Base-by-base conservation (phyloP, 53 echinoderm and acorn worm genomes). In the Paracentrotus lividus region DNA sequence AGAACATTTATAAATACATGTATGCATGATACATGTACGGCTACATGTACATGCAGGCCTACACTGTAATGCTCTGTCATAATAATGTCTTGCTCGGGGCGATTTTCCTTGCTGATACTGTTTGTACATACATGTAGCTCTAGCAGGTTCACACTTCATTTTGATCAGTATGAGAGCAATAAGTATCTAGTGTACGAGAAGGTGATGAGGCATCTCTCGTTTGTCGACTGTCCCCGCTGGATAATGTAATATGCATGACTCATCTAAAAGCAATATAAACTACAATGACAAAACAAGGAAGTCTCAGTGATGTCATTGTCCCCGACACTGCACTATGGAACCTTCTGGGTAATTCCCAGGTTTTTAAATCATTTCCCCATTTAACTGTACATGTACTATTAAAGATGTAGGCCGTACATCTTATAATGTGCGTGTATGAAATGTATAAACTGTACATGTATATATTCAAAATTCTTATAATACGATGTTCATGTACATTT, bases 231-330 rank as follows among this genome's bases (percentile, higher is more conserved):
- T 27, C 85, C 51, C 26, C 2, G 85, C 49, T 26, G 49, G 85
- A 85, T 85, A 85, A 47, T 85, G 85, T 29, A 85, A 85, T 85
- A 85, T 85, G 85, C 85, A 85, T 85, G 85, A 85, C 85, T 85
- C 85, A 85, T 85, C 26, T 49, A 36, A 72, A 16, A 72, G 36
- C 72, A 72, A 85, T 85, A 47, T 49, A 47, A 9, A 85, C 32
- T 5, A 85, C 16, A 49, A 84, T 84, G 85, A 51, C 85, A 85
- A 85, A 47, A 85, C 51, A 85, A 85, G 85, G 85, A 85, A 85
- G 85, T 85, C 72, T 47, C 85, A 85, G 31, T 85, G 85, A 85
- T 49, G 85, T 85, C 85, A 85, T 51, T 49, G 85, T 51, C 85
- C 51, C 49, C n/a, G n/a, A n/a, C n/a, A n/a, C 85, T 85, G 49